A percentile compares a stretch with the other conserved stretches of the same genome.
Evolutionary conservation across 2,113 vertebrate genomes (phyloP).

Genomic region (Proteles cristata): DNA sequence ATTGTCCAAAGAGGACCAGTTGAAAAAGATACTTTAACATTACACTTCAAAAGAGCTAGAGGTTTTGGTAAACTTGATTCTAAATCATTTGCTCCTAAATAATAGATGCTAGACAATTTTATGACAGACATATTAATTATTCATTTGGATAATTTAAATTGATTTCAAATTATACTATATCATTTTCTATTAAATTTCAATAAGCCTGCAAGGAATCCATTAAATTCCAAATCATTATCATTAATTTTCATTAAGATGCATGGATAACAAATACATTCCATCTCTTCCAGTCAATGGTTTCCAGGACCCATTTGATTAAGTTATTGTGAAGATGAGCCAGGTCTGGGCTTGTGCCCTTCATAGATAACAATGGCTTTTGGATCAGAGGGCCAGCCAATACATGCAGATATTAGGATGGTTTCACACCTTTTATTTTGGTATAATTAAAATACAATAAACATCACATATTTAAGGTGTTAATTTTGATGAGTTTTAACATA

Average conservation of each 20-base stretch:
- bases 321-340: conserved; percentile 59
- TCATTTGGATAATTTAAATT: conserved; percentile 86
- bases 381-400: neutral
- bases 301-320: conserved; percentile 73
- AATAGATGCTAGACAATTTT: conserved; percentile 75
- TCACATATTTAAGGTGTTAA: neutral
- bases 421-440: neutral
- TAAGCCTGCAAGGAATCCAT: conserved; percentile 83
- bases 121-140: conserved; percentile 84
- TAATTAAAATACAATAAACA: neutral
- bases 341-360: neutral
- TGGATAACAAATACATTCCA: conserved; percentile 51
- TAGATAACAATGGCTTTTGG: neutral
- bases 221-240: conserved; percentile 80
- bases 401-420: neutral
- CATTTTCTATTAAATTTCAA: conserved; percentile 82
- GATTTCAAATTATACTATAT: conserved; percentile 85
- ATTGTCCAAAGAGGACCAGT: neutral
- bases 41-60: neutral
- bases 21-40: neutral
- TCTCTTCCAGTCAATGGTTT: conserved; percentile 71
- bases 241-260: conserved; percentile 84
- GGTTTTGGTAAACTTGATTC: conserved; percentile 32
- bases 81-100: conserved; percentile 74
- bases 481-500: neutral